A percentile compares a stretch with the other conserved stretches of the same genome.
These are phyloP conservation scores for Garra rufa DNA, from an alignment of 2,113 vertebrate genomes.

Conservation along the genomic window DNA sequence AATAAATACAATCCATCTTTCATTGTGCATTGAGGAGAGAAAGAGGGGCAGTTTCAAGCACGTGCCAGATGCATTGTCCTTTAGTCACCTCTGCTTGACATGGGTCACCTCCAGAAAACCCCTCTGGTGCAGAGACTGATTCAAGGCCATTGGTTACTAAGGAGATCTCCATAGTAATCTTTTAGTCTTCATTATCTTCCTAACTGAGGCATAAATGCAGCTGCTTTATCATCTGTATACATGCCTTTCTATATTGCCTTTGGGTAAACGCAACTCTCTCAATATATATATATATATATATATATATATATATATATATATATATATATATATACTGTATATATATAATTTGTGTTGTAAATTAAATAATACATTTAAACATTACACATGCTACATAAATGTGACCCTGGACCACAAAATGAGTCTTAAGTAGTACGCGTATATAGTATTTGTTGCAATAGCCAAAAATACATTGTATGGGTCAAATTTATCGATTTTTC, in stretches of 20 bases:
- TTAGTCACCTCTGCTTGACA: slow-evolving; percentile 56
- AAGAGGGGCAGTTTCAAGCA: slow-evolving; percentile 32
- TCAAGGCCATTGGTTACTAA: slow-evolving; percentile 51
- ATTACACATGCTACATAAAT: background rate
- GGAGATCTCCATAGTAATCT: slow-evolving; percentile 52
- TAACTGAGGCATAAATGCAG: slow-evolving; percentile 48
- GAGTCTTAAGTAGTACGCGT: too few relatives aligned
- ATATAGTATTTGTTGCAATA: too few relatives aligned
- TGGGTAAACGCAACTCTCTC: background rate
- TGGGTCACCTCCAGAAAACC: slow-evolving; percentile 55
- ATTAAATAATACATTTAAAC: background rate
- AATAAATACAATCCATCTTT: background rate
- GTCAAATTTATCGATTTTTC: too few relatives aligned
- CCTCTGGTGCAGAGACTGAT: slow-evolving; percentile 45
- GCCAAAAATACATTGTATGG: too few relatives aligned
- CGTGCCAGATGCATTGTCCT: slow-evolving; percentile 63
- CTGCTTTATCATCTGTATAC: slow-evolving; percentile 49
- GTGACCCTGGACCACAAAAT: too few relatives aligned
- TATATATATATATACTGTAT: too few relatives aligned
- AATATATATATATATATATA: too few relatives aligned
- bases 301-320: too few relatives aligned
- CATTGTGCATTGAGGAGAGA: slow-evolving; percentile 18
- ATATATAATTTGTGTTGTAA: too few relatives aligned
- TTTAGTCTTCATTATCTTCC: slow-evolving; percentile 25
- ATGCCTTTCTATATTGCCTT: background rate